Evolutionary conservation across 2,888 invertebrate species (phyloP), one percentile per base, ranked within the genome.

Genomic region (Perizoma affinitatum): DNA sequence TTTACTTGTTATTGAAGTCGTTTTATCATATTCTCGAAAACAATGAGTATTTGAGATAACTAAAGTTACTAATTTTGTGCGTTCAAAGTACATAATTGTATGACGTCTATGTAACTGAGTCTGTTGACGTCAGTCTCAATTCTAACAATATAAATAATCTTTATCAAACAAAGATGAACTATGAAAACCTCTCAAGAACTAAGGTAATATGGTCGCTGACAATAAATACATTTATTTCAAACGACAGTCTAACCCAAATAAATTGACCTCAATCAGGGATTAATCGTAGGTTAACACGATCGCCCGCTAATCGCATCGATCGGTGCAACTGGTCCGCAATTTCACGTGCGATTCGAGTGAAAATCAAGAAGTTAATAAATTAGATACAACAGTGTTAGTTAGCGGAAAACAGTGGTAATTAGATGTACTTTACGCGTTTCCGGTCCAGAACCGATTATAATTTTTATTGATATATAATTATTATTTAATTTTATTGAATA

Each of bases 71-170:
- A 35, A 6, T 50, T 46, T 38, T 47, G 43, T 35, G 10, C 43
- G 50, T 46, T 56, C 65, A 61, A 63, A 63, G 67, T 67, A 63
- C 67, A 48, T 40, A 59, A 44, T 44, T 41, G 41, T 36, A 38
- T 61, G 67, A 65, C 61, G 67, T 45, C 38, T 0, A 8, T 11
- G 7, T 40, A 47, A 62, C 50, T 65, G 48, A 64, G 61, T 63
- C 49, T 52, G 58, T 63, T 72, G 71, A 74, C 76, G 73, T 74
- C 69, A 72, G 56, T 22, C 3, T 22, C 22, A 22, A 56, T 36
- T 42, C 67, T 55, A 73, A 72, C 58, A 73, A 68, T 71, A 73
- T 68, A 61, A 51, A 67, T 65, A 66, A 70, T 71, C 54, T 67
- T 59, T 58, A 54, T 36, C 48, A 56, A 49, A 54, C 54, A 41